Conservation (phyloP, 2,888 invertebrate species). For the Drosophila maculinotata region DNA sequence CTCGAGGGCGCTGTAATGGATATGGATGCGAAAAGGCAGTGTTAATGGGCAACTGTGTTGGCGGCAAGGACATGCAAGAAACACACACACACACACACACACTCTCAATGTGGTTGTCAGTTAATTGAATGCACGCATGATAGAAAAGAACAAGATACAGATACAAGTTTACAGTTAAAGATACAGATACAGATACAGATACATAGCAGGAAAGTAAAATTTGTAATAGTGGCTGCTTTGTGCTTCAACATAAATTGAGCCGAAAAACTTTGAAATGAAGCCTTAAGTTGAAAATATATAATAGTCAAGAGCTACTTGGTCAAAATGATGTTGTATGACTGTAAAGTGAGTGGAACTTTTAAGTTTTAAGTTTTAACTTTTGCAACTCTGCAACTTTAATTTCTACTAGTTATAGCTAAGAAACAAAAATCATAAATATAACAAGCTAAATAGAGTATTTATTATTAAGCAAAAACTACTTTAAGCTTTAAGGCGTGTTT, state of each 20-base stretch:
- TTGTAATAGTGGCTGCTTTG: constrained; percentile 18
- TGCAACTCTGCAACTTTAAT: constrained; percentile 12
- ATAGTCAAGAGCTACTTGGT: constrained; percentile 26
- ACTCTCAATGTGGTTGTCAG: constrained; percentile 49
- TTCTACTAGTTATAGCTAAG: constrained; percentile 25
- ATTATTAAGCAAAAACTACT: constrained; percentile 22
- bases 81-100: constrained; percentile 20
- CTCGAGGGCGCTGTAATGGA: constrained; percentile 92
- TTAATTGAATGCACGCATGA: constrained; percentile 65
- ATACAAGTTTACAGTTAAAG: constrained; percentile 27
- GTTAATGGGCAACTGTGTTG: constrained; percentile 62
- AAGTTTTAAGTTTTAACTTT: constrained; percentile 4
- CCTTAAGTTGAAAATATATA: constrained; percentile 53
- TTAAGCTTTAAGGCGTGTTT: constrained; percentile 8
- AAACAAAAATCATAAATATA: constrained; percentile 15
- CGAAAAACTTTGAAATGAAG: constrained; percentile 29
- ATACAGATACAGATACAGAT: constrained; percentile 9
- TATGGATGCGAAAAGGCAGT: constrained; percentile 46
- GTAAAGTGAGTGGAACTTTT: constrained; percentile 23
- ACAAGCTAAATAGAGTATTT: constrained; percentile 18
- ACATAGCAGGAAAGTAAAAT: constrained; percentile 41
- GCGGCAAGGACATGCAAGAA: constrained; percentile 35
- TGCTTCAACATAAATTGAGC: constrained; percentile 23
- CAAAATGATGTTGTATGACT: constrained; percentile 30
- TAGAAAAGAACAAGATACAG: constrained; percentile 49